These are phyloP conservation scores for Philotrypesis tridentata DNA, from an alignment of 1,140 invertebrate genomes.

Conservation along the genomic window DNA sequence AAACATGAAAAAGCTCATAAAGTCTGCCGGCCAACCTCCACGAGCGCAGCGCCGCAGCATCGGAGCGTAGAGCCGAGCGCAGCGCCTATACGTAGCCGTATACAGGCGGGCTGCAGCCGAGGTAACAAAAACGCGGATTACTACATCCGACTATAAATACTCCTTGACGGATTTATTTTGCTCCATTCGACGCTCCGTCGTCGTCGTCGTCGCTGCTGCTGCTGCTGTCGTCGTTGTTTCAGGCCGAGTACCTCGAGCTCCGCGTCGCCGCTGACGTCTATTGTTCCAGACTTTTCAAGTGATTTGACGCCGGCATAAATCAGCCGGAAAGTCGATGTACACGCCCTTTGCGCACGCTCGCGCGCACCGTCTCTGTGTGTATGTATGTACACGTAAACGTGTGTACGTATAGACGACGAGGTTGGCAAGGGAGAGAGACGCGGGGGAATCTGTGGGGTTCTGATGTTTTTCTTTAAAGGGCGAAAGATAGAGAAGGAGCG, in stretches of 20 bases:
- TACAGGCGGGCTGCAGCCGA: not conserved
- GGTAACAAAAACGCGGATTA: slow-evolving; percentile 29
- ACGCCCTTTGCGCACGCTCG: not conserved
- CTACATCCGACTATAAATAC: slow-evolving; percentile 46
- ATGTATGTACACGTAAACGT: not conserved
- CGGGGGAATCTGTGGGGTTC: not conserved
- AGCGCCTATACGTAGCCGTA: too few relatives aligned
- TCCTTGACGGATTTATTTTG: slow-evolving; percentile 45
- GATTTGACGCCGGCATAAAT: slow-evolving; percentile 48
- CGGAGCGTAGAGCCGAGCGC: too few relatives aligned
- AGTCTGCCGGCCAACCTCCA: too few relatives aligned
- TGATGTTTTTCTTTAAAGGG: slow-evolving; percentile 11
- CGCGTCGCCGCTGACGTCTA: slow-evolving; percentile 26
- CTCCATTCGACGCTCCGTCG: slow-evolving; percentile 28
- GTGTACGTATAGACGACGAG: not conserved
- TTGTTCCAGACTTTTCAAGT: slow-evolving; percentile 48
- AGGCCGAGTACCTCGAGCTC: not conserved
- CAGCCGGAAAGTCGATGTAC: slow-evolving; percentile 44
- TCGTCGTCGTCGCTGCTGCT: not conserved
- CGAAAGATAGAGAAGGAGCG: not conserved
- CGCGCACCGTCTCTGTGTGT: not conserved
- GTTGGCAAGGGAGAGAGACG: not conserved
- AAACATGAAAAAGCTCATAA: too few relatives aligned
- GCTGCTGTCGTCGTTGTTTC: not conserved
- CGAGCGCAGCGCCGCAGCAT: too few relatives aligned